A percentile compares a stretch with the other conserved stretches of the same genome.
Conservation (phyloP, 2,113 vertebrate genomes). For the Ellobius talpinus region DNA sequence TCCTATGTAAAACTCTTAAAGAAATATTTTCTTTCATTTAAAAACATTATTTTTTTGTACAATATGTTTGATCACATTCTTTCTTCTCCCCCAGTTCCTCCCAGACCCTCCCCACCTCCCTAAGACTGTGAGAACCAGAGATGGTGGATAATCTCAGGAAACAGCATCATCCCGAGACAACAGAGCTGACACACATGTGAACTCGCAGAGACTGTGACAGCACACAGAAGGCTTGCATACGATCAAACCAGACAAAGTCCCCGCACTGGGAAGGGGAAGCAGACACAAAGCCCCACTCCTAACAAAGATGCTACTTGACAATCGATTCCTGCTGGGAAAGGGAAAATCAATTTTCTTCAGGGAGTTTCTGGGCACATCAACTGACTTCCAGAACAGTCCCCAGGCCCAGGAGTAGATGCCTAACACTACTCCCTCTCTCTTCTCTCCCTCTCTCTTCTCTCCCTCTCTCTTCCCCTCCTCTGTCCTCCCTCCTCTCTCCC, state of each 20-base stretch:
- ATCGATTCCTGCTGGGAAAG: background rate
- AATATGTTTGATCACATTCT: background rate
- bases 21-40: conserved; percentile 13
- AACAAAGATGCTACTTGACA: background rate
- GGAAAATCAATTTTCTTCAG: background rate
- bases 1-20: background rate
- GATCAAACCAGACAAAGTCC: background rate
- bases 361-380: too few species aligned
- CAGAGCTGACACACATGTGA: background rate
- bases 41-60: background rate
- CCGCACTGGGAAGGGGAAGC: background rate
- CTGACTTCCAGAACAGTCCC: background rate
- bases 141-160: background rate
- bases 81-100: background rate
- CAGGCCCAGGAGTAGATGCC: background rate
- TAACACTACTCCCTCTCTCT: background rate
- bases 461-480: background rate
- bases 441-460: background rate
- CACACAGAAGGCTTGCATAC: background rate
- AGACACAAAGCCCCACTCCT: too few species aligned
- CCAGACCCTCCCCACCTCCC: background rate
- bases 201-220: background rate
- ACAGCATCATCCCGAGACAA: background rate
- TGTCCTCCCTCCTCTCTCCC: too few species aligned
- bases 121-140: background rate